Evolutionary conservation across 2,797 vertebrate species (phyloP), one percentile per base, ranked within the genome.

Genomic region (Trachurus trachurus): DNA sequence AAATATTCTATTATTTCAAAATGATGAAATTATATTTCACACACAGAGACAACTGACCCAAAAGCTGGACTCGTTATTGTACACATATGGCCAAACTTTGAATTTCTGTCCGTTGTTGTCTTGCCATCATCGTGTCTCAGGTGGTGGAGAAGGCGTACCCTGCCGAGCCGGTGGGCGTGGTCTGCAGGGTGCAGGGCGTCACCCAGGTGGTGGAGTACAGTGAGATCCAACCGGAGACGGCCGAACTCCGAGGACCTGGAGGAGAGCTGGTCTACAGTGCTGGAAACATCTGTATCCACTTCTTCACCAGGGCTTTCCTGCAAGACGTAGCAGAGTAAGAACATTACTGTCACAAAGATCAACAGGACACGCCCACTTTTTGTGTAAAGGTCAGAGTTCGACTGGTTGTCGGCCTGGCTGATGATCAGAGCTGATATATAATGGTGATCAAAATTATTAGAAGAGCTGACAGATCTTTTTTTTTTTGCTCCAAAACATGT

Each of bases 281-380:
- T 0, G 98, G 97, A 79, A 99, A 97, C 85, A 99, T 99, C 93
- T 99, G 98, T 92, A 99, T 97, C 83, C 98, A 99, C 78, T 98
- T 99, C 92, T 98, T 99, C 81, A 98, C 96, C 6, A 92, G 95
- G 26, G 87, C 82, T 0, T 99, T 99, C 86, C 95, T 99, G 52
- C 90, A 93, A 88, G 79, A 21, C 0, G 93, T 97, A 22, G 86
- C 94, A 66, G 88, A 94, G 98, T 99, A 67, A 66, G 88, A 52
- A 3, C 1, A 3, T 63, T 3, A 57, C 21, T 67, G 39, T 13
- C 34, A 16, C 21, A 4, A 0, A 54, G 11, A 21, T 53, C 1
- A 16, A 16, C 0, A 21, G 59, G 29, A 45, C n/a, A 44, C 4
- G 2, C 1, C 2, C 34, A 6, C 26, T 40, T 66, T 13, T 22